Percentiles rank a stretch among this genome's conserved stretches.
phyloP scores from a whole-genome alignment of 2,888 invertebrate species.

The Crepidodera aurea region DNA sequence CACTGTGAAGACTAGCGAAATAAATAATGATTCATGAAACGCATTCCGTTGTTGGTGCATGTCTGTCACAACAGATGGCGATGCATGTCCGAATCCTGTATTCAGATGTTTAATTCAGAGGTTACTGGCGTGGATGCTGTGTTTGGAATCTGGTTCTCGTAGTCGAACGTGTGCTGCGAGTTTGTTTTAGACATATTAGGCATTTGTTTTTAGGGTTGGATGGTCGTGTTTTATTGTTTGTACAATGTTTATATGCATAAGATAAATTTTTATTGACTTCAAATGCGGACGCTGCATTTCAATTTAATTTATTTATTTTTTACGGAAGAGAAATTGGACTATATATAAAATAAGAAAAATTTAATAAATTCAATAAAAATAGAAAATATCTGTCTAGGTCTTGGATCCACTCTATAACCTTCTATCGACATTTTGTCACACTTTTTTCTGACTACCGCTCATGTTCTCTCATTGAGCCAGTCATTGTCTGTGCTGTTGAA shows the following conservation, averaged over 20 bases:
- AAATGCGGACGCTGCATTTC: no score
- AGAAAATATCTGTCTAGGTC: no score
- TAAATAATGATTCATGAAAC: constrained; percentile 25
- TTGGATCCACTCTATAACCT: no score
- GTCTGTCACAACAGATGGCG: constrained; percentile 25
- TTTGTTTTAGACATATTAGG: constrained; percentile 31
- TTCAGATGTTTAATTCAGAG: constrained; percentile 30
- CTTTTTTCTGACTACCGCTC: no score
- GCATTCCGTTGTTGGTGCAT: constrained; percentile 19
- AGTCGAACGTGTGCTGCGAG: constrained; percentile 20
- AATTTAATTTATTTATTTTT: no score
- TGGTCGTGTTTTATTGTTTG: constrained; percentile 26
- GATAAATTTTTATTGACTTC: constrained; percentile 2
- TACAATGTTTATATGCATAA: constrained; percentile 22
- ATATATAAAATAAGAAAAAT: no score
- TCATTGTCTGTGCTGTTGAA: no score
- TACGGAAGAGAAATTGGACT: no score
- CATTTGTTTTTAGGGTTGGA: constrained; percentile 29
- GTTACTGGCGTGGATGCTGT: constrained; percentile 17
- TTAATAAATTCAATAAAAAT: no score
- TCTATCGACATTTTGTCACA: no score
- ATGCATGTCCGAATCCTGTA: constrained; percentile 16
- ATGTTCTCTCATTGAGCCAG: no score
- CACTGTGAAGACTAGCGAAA: constrained; percentile 11
- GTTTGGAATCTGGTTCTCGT: constrained; percentile 32